Evolutionary conservation across 2,888 invertebrate species (phyloP).

Genomic region (Drosophila tripunctata): DNA sequence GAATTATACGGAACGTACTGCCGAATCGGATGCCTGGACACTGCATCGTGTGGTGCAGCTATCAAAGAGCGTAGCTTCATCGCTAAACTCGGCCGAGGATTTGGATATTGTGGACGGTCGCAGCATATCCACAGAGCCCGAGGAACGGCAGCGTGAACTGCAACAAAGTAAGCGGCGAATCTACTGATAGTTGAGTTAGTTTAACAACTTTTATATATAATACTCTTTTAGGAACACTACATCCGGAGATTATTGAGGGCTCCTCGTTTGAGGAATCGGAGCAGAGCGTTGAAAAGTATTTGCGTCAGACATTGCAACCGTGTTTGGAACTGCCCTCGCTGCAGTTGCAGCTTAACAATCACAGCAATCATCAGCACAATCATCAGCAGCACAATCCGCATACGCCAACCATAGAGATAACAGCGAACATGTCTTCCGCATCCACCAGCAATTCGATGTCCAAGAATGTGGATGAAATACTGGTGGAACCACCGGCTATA

Average conservation of each 20-base stretch:
- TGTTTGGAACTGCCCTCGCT: slow-evolving; percentile 81
- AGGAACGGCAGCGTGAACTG: slow-evolving; percentile 77
- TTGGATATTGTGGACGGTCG: slow-evolving; percentile 82
- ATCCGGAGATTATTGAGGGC: slow-evolving; percentile 80
- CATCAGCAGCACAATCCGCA: slow-evolving; percentile 60
- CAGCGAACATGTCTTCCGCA: slow-evolving; percentile 66
- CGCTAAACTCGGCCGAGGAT: slow-evolving; percentile 83
- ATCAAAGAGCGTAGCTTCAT: slow-evolving; percentile 83
- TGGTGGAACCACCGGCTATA: slow-evolving; percentile 73
- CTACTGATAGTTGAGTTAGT: no score
- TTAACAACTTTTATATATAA: no score
- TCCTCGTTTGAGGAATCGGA: slow-evolving; percentile 83
- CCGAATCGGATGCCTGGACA: slow-evolving; percentile 96
- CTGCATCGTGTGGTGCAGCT: slow-evolving; percentile 90
- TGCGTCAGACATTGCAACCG: slow-evolving; percentile 81
- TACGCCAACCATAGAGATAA: slow-evolving; percentile 79
- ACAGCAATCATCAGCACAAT: no score
- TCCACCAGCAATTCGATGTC: slow-evolving; percentile 56
- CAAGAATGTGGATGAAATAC: slow-evolving; percentile 73
- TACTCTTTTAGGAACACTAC: slow-evolving; percentile 54
- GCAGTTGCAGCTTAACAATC: slow-evolving; percentile 60
- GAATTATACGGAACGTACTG: slow-evolving; percentile 92
- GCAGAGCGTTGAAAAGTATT: slow-evolving; percentile 81
- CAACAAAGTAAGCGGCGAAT: slow-evolving; percentile 63
- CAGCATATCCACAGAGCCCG: slow-evolving; percentile 80